Evolutionary conservation across 2,797 vertebrate genomes (phyloP), one percentile per base, ranked within the genome.

Genomic region (Oryzias sinensis): DNA sequence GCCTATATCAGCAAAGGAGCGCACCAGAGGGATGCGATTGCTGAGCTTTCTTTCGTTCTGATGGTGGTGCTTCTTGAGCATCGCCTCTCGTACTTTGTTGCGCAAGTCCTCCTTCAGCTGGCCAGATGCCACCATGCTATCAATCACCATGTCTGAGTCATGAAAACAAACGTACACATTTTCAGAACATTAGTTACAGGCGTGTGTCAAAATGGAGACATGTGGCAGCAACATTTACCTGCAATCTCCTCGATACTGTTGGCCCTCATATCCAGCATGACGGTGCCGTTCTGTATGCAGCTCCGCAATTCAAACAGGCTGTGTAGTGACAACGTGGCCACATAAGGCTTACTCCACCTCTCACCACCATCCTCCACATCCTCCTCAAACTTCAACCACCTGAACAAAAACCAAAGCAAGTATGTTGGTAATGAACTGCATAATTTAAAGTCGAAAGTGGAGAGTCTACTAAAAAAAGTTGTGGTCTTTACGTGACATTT

Each of bases 1-100:
- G 95, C 97, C 97, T 95, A 99, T 99, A 87, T 99, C 97, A 76
- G 97, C 96, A 86, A 99, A 94, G 79, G 97, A 98, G 68, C 97
- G 96, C 83, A 99, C 97, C 49, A 99, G 88, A 1, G 97, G 97
- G 79, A 99, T 98, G 82, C 97, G 95, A 83, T 93, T 98, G 82
- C 95, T 93, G 76, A 99, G 93, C 76, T 97, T 98, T 80, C 97
- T 94, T 88, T 99, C 97, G 0, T 94, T 99, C 86, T 99, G 97
- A 79, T 99, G 97, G 85, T 97, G 97, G 71, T 99, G 97, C 43
- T 95, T 93, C 88, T 97, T 98, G 45, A 99, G 84, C 86, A 99
- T 93, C 47, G 96, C 96, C 74, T 95, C 96, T 49, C 95, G 92
- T 50, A 99, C 96, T 43, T 94, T 92, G 58, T 94, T 80, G 22